phyloP scores from a whole-genome alignment of 2,113 vertebrate species.

The Cololabis saira region DNA sequence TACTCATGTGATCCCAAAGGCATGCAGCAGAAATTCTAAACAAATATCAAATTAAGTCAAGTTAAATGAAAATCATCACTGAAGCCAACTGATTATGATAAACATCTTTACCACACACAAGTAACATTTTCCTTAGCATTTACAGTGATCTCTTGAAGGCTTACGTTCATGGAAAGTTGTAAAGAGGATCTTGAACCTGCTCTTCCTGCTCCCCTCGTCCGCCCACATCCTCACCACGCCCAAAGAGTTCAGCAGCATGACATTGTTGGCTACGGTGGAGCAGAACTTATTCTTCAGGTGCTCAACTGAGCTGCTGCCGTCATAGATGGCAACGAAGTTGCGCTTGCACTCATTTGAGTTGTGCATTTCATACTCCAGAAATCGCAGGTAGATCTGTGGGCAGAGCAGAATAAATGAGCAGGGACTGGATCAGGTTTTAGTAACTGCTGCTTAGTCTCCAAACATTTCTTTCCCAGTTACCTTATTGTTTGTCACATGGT shows the following conservation, averaged over 20 bases:
- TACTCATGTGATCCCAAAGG: neutral
- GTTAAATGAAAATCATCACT: neutral
- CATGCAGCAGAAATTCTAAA: too few species aligned
- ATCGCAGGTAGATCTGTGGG: conserved; percentile 93
- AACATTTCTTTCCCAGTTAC: too few species aligned
- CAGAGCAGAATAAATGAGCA: neutral
- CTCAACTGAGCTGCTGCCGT: conserved; percentile 94
- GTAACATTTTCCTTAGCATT: neutral
- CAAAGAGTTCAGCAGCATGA: conserved; percentile 91
- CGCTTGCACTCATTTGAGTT: conserved; percentile 98
- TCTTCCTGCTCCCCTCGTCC: conserved; percentile 94
- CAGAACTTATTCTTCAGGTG: conserved; percentile 97
- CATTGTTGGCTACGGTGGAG: conserved; percentile 96
- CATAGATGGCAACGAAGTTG: conserved; percentile 97
- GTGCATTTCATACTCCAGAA: conserved; percentile 99
- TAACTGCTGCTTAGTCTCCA: too few species aligned
- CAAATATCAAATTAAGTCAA: neutral
- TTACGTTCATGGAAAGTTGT: conserved; percentile 98
- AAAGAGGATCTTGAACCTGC: conserved; percentile 96
- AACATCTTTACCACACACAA: neutral
- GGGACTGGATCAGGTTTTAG: too few species aligned
- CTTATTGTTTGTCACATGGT: too few species aligned
- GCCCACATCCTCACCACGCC: conserved; percentile 98
- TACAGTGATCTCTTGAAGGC: neutral
- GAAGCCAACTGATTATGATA: neutral